Evolutionary conservation across 2,797 vertebrate species (phyloP).

Genomic region (Sandelia bainsii): DNA sequence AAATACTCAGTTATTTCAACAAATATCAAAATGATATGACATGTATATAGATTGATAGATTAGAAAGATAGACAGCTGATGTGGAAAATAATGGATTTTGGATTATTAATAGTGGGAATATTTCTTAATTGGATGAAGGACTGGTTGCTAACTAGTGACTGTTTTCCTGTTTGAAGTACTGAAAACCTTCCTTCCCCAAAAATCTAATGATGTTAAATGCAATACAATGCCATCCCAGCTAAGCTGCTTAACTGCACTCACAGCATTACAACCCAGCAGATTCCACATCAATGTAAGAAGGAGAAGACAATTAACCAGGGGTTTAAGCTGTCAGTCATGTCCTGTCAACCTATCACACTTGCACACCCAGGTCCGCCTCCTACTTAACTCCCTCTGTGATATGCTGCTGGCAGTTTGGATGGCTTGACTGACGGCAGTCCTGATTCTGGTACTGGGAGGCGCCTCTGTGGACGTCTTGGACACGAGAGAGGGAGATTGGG

Average conservation of each 20-base stretch:
- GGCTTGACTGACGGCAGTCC: slow-evolving; percentile 83
- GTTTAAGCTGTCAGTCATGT: slow-evolving; percentile 85
- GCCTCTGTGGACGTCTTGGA: slow-evolving; percentile 72
- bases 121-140: neutral
- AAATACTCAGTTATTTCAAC: slow-evolving; percentile 24
- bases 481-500: slow-evolving; percentile 72
- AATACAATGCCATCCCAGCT: slow-evolving; percentile 51
- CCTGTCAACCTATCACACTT: slow-evolving; percentile 83
- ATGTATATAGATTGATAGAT: neutral
- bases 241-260: slow-evolving; percentile 71
- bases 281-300: slow-evolving; percentile 77
- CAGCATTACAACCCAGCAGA: slow-evolving; percentile 69
- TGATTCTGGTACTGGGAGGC: slow-evolving; percentile 77
- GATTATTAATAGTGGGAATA: neutral
- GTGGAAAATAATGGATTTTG: neutral
- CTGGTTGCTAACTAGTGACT: neutral
- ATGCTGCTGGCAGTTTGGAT: slow-evolving; percentile 82
- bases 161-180: slow-evolving; percentile 21
- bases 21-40: slow-evolving; percentile 8
- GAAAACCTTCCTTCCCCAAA: slow-evolving; percentile 16
- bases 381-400: slow-evolving; percentile 85
- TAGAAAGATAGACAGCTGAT: neutral
- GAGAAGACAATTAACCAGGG: slow-evolving; percentile 85
- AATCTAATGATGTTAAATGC: slow-evolving; percentile 43
- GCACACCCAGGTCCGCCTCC: slow-evolving; percentile 80